Evolutionary conservation across 23 tunicate species (phyloP), one percentile per base, ranked within the genome.

Genomic region (Halocynthia roretzi): DNA sequence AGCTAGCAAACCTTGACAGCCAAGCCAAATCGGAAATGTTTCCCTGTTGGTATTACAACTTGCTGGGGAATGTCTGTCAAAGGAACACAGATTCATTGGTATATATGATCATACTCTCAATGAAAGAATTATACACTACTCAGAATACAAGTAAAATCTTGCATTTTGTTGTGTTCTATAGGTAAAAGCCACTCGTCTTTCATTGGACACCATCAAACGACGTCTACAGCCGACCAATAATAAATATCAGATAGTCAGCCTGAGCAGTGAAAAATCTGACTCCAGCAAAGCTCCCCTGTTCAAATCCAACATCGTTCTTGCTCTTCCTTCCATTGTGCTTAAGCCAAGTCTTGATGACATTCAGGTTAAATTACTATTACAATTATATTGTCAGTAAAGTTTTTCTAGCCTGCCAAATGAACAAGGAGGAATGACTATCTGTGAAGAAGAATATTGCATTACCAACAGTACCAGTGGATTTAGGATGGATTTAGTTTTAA

Each of bases 321-420:
- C 82, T 54, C 73, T 96, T 50, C 99, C 99, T 6, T 56, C 74
- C 12, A 87, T 96, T 22, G 82, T 83, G 18, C 81, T 96, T 71
- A 85, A 85, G 56, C 99, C 99, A 67, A 85, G 93, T 75, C 77
- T 96, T 51, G 99, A 96, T 57, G 99, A 96, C 51, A 90, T 96
- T 31, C 99, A 96, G 80, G 98, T 88, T 21, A 31, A 31, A 8
- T 15, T 31, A 31, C 44, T 0, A 31, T 31, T 31, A 31, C 44
- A 31, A 31, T 31, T 31, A 31, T 31, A 31, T 31, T 31, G 44
- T 31, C 44, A 31, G 44, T 31, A 4, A 31, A 31, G 44, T 31
- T 31, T 31, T 31, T 31, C n/a, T n/a, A n/a, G n/a, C n/a, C n/a
- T n/a, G n/a, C n/a, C n/a, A n/a, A n/a, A n/a, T n/a, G n/a, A n/a